A percentile compares a stretch with the other conserved stretches of the same genome.
Evolutionary conservation across 2,888 invertebrate genomes (phyloP).

Genomic region (Apantesis nais): DNA sequence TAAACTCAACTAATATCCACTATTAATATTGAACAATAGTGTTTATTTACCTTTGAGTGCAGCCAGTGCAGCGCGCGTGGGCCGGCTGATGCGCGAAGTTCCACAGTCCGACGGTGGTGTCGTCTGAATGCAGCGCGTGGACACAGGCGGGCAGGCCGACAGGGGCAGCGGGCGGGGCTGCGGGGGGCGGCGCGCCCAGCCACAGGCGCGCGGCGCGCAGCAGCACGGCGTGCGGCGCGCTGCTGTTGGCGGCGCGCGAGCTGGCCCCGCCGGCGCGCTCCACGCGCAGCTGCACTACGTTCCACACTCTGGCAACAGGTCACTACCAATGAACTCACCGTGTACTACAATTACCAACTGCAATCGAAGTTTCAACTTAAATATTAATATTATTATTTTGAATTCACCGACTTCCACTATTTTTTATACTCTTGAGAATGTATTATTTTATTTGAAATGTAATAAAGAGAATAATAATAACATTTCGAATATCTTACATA

Average conservation of each 20-base stretch:
- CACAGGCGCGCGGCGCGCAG: constrained; percentile 65
- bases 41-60: constrained; percentile 87
- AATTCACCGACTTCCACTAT: too few relatives aligned
- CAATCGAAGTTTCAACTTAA: too few relatives aligned
- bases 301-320: constrained; percentile 83
- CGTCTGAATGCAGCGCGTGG: constrained; percentile 92
- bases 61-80: constrained; percentile 89
- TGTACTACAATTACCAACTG: background rate
- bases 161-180: constrained; percentile 18
- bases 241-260: constrained; percentile 59
- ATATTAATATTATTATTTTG: too few relatives aligned
- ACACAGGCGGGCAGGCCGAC: constrained; percentile 90
- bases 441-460: too few relatives aligned
- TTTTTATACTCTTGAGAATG: too few relatives aligned
- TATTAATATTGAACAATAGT: too few relatives aligned
- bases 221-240: constrained; percentile 54
- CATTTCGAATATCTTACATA: too few relatives aligned
- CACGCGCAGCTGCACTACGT: constrained; percentile 89
- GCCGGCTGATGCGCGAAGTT: constrained; percentile 90
- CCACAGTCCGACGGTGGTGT: constrained; percentile 93
- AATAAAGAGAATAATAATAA: too few relatives aligned
- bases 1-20: too few relatives aligned
- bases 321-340: background rate
- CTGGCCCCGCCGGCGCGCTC: constrained; percentile 70
- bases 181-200: constrained; percentile 59